A percentile compares a stretch with the other conserved stretches of the same genome.
phyloP scores from a whole-genome alignment of 1,140 invertebrate genomes.

The Bombus pyrosoma region DNA sequence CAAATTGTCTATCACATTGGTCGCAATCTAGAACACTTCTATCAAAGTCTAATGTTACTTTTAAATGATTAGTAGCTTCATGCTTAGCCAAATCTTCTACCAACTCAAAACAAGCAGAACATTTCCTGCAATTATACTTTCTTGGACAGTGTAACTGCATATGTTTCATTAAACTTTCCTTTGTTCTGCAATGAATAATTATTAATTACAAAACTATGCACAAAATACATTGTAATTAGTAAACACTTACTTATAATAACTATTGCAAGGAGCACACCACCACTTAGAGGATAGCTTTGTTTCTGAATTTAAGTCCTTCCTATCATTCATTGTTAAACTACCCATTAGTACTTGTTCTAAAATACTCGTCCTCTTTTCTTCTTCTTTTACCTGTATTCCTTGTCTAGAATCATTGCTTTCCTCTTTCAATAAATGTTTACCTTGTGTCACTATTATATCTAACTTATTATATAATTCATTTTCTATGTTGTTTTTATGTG shows the following conservation, averaged over 20 bases:
- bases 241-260: slow-evolving; percentile 71
- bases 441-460: background rate
- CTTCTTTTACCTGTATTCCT: slow-evolving; percentile 42
- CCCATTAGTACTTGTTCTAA: slow-evolving; percentile 74
- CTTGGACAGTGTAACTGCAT: slow-evolving; percentile 73
- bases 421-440: slow-evolving; percentile 32
- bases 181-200: slow-evolving; percentile 65
- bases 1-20: slow-evolving; percentile 75
- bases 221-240: background rate
- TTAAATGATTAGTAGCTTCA: slow-evolving; percentile 71
- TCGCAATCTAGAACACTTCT: slow-evolving; percentile 71
- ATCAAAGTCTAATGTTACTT: slow-evolving; percentile 71
- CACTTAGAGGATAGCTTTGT: slow-evolving; percentile 68
- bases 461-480: slow-evolving; percentile 18
- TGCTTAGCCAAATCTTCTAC: slow-evolving; percentile 74
- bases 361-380: slow-evolving; percentile 72
- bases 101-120: slow-evolving; percentile 65
- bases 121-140: slow-evolving; percentile 73
- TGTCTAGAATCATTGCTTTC: slow-evolving; percentile 30
- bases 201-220: slow-evolving; percentile 7
- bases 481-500: slow-evolving; percentile 1
- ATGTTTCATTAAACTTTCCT: slow-evolving; percentile 72
- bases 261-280: slow-evolving; percentile 77
- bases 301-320: slow-evolving; percentile 63
- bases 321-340: slow-evolving; percentile 72